Evolutionary conservation across 53 echinoderm and acorn worm species (phyloP).

Genomic region (Antedon mediterranea): DNA sequence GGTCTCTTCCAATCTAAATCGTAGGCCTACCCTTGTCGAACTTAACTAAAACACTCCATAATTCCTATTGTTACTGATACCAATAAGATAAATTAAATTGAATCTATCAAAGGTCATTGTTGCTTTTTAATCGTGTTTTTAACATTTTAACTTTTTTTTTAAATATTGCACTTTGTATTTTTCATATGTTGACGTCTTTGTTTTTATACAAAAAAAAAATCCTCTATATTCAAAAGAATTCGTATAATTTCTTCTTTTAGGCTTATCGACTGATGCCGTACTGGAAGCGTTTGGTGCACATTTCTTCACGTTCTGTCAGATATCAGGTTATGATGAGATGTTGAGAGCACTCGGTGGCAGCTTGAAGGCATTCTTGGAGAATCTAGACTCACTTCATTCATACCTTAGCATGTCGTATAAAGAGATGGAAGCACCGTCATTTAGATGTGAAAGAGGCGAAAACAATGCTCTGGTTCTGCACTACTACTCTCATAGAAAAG

Average conservation of each 20-base stretch:
- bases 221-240: too few species aligned
- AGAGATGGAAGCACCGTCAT: constrained; percentile 95
- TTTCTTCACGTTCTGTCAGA: constrained; percentile 91
- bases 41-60: too few species aligned
- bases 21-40: too few species aligned
- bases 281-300: constrained; percentile 85
- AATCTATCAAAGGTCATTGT: too few species aligned
- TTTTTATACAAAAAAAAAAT: too few species aligned
- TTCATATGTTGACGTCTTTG: too few species aligned
- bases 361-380: constrained; percentile 83
- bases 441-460: constrained; percentile 61
- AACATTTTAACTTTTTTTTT: too few species aligned
- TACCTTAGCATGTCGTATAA: constrained; percentile 95
- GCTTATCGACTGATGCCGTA: constrained; percentile 48
- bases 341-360: constrained; percentile 78
- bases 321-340: constrained; percentile 95
- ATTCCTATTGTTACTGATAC: too few species aligned
- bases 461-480: constrained; percentile 78
- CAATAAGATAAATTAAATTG: too few species aligned
- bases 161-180: too few species aligned
- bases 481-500: constrained; percentile 91
- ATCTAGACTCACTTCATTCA: constrained; percentile 86
- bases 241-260: constrained; percentile 14
- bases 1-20: too few species aligned
- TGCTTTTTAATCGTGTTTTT: too few species aligned